Percentiles rank a stretch among this genome's conserved stretches.
These are phyloP conservation scores for Drosophila hamatofila DNA, from an alignment of 2,888 invertebrate species.

Conservation along the genomic window DNA sequence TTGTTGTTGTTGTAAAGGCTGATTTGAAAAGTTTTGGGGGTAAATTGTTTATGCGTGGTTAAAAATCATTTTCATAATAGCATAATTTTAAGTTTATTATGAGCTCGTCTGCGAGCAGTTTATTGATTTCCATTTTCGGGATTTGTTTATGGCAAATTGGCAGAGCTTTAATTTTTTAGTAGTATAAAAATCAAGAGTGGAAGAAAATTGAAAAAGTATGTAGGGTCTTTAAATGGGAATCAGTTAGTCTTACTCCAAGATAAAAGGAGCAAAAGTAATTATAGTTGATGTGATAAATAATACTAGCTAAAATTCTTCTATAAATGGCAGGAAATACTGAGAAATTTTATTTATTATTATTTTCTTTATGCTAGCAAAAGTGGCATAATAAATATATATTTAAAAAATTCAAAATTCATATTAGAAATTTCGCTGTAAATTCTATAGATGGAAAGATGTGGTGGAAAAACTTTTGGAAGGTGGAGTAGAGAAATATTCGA, in stretches of 20 bases:
- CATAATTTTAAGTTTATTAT: constrained; percentile 50
- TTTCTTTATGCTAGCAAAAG: no score
- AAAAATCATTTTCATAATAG: constrained; percentile 27
- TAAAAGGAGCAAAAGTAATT: no score
- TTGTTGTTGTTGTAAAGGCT: constrained; percentile 56
- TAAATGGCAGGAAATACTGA: no score
- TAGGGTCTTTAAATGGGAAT: background rate
- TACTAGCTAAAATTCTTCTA: no score
- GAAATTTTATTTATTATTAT: no score
- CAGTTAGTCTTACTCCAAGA: no score
- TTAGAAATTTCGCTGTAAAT: no score
- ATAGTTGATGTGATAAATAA: no score
- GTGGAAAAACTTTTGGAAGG: background rate
- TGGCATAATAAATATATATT: no score
- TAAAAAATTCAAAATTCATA: no score
- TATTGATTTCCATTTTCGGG: constrained; percentile 43
- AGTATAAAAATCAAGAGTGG: background rate
- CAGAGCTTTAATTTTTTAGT: constrained; percentile 7
- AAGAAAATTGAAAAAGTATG: background rate
- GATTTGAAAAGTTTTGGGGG: constrained; percentile 65
- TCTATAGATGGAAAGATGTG: no score
- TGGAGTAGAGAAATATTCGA: background rate
- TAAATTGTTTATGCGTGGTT: constrained; percentile 47
- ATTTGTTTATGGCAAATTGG: constrained; percentile 14
- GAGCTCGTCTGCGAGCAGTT: constrained; percentile 38